A percentile compares a stretch with the other conserved stretches of the same genome.
Evolutionary conservation across 2,888 invertebrate species (phyloP).

Genomic region (Ischnus inquisitorius): DNA sequence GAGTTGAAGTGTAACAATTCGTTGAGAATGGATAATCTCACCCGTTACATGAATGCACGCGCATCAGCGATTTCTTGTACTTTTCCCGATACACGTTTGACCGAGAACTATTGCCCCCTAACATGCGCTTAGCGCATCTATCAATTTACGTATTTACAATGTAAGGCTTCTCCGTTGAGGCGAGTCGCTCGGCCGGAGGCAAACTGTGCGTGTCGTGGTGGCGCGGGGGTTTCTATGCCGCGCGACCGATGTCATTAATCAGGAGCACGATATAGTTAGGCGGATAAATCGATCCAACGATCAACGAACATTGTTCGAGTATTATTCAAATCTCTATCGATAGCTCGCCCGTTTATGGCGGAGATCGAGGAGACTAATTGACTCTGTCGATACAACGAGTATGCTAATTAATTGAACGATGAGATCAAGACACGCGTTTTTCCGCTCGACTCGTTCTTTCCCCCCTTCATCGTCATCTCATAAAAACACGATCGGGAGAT

Average conservation of each 20-base stretch:
- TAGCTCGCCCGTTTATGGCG: neutral
- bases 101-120: constrained; percentile 78
- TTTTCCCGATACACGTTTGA: constrained; percentile 72
- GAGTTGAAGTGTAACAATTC: neutral
- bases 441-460: constrained; percentile 11
- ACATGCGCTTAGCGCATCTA: constrained; percentile 74
- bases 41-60: constrained; percentile 66
- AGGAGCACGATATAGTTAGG: constrained; percentile 59
- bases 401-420: constrained; percentile 27
- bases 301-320: constrained; percentile 17
- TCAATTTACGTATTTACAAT: constrained; percentile 77
- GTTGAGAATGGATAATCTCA: constrained; percentile 9
- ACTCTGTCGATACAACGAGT: neutral
- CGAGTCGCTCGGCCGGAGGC: constrained; percentile 21
- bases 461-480: neutral
- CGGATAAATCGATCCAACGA: constrained; percentile 8
- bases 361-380: neutral
- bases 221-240: neutral
- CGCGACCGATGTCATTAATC: constrained; percentile 67
- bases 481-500: neutral
- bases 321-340: neutral
- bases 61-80: constrained; percentile 18
- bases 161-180: constrained; percentile 70
- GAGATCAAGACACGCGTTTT: constrained; percentile 20
- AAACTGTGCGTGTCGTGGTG: neutral